Conservation (phyloP, 2,113 vertebrate genomes). For the Scomber colias region DNA sequence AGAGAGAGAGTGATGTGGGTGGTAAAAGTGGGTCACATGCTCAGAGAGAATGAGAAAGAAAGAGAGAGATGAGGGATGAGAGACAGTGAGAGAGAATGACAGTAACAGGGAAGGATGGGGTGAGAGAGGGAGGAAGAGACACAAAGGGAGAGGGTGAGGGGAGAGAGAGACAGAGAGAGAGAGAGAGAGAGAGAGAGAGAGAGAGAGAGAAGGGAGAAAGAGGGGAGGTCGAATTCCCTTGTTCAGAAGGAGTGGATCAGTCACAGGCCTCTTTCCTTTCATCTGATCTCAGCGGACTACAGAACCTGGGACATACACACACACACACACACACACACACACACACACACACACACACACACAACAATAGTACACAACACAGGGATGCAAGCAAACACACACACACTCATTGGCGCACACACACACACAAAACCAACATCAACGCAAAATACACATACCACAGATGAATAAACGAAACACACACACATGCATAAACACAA, state of each 20-base stretch:
- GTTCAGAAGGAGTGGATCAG: slow-evolving; percentile 84
- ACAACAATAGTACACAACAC: slow-evolving; percentile 29
- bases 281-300: slow-evolving; percentile 84
- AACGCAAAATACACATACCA: slow-evolving; percentile 62
- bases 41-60: slow-evolving; percentile 60
- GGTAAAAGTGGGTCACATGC: slow-evolving; percentile 52
- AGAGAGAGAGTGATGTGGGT: slow-evolving; percentile 40
- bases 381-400: slow-evolving; percentile 25
- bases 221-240: slow-evolving; percentile 82
- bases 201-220: slow-evolving; percentile 45
- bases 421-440: slow-evolving; percentile 67
- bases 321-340: slow-evolving; percentile 63
- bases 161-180: slow-evolving; percentile 44
- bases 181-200: slow-evolving; percentile 57
- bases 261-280: slow-evolving; percentile 85
- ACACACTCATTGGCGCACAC: slow-evolving; percentile 37
- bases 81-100: slow-evolving; percentile 57
- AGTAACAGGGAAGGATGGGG: slow-evolving; percentile 55
- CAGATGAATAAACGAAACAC: slow-evolving; percentile 61
- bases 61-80: slow-evolving; percentile 69
- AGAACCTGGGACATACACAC: slow-evolving; percentile 81
- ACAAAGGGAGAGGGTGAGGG: slow-evolving; percentile 65
- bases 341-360: slow-evolving; percentile 54
- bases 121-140: slow-evolving; percentile 60
- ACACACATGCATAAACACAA: slow-evolving; percentile 31